Conservation (phyloP, 2,797 vertebrate species). For the Clarias platycephalus region DNA sequence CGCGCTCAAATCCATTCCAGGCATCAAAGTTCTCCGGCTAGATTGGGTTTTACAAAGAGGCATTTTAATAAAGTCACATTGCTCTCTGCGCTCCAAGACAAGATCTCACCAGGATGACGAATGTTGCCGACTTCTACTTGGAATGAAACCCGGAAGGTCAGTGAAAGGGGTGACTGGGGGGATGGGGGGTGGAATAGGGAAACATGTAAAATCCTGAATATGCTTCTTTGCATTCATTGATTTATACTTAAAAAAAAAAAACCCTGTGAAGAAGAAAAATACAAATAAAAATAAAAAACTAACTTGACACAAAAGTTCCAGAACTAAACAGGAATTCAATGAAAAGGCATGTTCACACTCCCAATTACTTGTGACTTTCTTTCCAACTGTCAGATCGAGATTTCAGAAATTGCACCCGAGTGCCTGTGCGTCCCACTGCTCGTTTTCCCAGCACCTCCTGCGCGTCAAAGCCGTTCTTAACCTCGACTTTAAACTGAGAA, state of each 20-base stretch:
- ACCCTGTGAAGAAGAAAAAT: slow-evolving; percentile 64
- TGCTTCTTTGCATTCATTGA: slow-evolving; percentile 63
- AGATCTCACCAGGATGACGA: slow-evolving; percentile 75
- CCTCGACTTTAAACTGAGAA: slow-evolving; percentile 75
- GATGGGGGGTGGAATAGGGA: slow-evolving; percentile 53
- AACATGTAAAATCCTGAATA: slow-evolving; percentile 35
- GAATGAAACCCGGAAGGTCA: slow-evolving; percentile 78
- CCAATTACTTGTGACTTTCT: slow-evolving; percentile 71
- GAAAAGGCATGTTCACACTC: slow-evolving; percentile 69
- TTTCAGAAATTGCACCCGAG: slow-evolving; percentile 60
- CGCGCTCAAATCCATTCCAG: slow-evolving; percentile 54
- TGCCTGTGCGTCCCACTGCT: slow-evolving; percentile 66
- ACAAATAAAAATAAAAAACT: slow-evolving; percentile 26
- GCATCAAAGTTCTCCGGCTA: slow-evolving; percentile 60
- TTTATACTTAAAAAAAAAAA: slow-evolving; percentile 73
- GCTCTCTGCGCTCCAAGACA: slow-evolving; percentile 68
- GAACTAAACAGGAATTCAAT: slow-evolving; percentile 66
- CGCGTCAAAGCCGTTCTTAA: slow-evolving; percentile 73
- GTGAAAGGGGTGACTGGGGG: slow-evolving; percentile 31
- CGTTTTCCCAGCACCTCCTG: slow-evolving; percentile 60
- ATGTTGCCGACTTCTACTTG: slow-evolving; percentile 76
- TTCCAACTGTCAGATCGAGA: slow-evolving; percentile 66
- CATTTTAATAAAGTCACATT: slow-evolving; percentile 72
- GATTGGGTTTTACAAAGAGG: slow-evolving; percentile 74
- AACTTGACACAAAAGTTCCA: slow-evolving; percentile 48